Evolutionary conservation across 2,113 vertebrate genomes (phyloP).

Genomic region (Odocoileus hemionus): DNA sequence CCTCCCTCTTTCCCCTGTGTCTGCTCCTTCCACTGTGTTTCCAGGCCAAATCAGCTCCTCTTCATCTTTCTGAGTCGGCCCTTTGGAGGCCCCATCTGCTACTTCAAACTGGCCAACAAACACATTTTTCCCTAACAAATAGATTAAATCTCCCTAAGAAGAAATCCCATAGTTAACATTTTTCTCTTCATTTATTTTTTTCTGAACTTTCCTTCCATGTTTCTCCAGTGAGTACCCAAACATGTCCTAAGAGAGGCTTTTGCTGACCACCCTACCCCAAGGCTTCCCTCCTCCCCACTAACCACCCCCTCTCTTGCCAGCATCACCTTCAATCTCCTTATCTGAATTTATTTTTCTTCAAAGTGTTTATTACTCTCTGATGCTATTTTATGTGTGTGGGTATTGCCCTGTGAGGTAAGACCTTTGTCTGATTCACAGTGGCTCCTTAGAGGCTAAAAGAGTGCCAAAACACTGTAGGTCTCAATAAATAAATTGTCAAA

Average conservation of each 20-base stretch:
- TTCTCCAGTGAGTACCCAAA: neutral
- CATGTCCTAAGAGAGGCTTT: neutral
- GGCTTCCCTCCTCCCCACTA: neutral
- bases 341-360: neutral
- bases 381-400: neutral
- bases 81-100: neutral
- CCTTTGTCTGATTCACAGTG: neutral
- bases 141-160: neutral
- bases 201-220: neutral
- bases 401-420: neutral
- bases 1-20: neutral
- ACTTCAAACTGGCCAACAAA: neutral
- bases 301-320: no score
- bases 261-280: neutral
- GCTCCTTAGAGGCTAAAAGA: neutral
- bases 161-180: neutral
- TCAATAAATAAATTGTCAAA: neutral
- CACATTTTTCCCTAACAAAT: neutral
- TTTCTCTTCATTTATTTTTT: neutral
- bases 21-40: neutral
- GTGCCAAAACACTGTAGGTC: neutral
- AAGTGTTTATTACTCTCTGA: neutral
- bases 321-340: neutral
- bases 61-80: neutral
- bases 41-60: neutral